Percentiles rank a stretch among this genome's conserved stretches.
Evolutionary conservation across 2,113 vertebrate species (phyloP).

Genomic region (Gymnocephalus cernua): DNA sequence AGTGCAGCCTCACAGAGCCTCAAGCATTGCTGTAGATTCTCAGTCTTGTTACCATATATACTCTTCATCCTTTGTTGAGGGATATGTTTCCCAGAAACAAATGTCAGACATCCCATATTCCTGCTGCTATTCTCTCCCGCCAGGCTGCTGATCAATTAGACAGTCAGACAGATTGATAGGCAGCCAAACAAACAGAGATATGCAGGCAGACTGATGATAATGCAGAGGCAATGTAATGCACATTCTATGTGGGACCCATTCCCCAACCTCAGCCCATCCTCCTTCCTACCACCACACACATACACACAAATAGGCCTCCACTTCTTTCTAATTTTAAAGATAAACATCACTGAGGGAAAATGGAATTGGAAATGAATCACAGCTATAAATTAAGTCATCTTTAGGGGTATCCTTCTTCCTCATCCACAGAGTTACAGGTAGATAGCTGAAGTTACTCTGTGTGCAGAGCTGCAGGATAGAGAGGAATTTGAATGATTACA

Average conservation of each 20-base stretch:
- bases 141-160: slow-evolving; percentile 71
- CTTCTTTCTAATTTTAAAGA: slow-evolving; percentile 79
- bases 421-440: slow-evolving; percentile 52
- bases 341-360: slow-evolving; percentile 77
- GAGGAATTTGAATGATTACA: slow-evolving; percentile 60
- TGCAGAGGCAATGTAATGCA: slow-evolving; percentile 57
- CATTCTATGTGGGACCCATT: slow-evolving; percentile 33
- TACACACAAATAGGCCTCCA: slow-evolving; percentile 50
- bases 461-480: slow-evolving; percentile 63
- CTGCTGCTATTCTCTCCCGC: slow-evolving; percentile 49
- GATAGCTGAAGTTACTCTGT: slow-evolving; percentile 43
- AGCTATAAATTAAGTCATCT: slow-evolving; percentile 78
- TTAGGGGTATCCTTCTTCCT: slow-evolving; percentile 58
- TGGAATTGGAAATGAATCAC: slow-evolving; percentile 84
- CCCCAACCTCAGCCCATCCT: neutral
- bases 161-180: slow-evolving; percentile 62
- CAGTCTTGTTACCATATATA: neutral
- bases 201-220: slow-evolving; percentile 70
- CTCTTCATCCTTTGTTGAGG: slow-evolving; percentile 22
- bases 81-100: slow-evolving; percentile 40
- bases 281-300: slow-evolving; percentile 22
- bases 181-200: slow-evolving; percentile 65
- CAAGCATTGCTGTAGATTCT: neutral
- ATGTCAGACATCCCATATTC: slow-evolving; percentile 44
- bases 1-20: neutral